Evolutionary conservation across 2,888 invertebrate species (phyloP).

Genomic region (Drosophila percnosoma): DNA sequence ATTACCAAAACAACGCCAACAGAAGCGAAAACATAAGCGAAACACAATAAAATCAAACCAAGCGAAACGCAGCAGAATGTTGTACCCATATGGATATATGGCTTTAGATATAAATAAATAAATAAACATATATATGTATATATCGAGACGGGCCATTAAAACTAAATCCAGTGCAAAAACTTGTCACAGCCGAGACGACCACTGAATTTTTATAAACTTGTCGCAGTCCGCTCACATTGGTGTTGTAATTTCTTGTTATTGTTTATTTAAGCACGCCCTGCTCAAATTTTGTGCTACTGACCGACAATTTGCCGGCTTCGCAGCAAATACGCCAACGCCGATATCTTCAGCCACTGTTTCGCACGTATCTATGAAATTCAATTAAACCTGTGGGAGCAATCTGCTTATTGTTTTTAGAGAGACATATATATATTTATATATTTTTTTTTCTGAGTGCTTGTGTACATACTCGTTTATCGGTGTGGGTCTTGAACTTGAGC

Average conservation of each 20-base stretch:
- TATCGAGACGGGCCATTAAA: conserved; percentile 64
- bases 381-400: conserved; percentile 31
- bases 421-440: background rate
- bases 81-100: conserved; percentile 18
- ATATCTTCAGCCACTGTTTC: conserved; percentile 28
- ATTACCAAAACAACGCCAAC: conserved; percentile 58
- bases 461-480: conserved; percentile 3
- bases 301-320: conserved; percentile 63
- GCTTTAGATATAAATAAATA: background rate
- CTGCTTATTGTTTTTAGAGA: conserved; percentile 30
- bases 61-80: conserved; percentile 25
- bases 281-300: conserved; percentile 74
- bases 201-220: conserved; percentile 71
- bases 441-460: conserved; percentile 2
- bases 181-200: conserved; percentile 46
- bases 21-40: conserved; percentile 40
- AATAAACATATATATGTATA: conserved; percentile 11
- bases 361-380: conserved; percentile 39
- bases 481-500: conserved; percentile 46
- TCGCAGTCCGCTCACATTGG: conserved; percentile 37
- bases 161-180: conserved; percentile 74
- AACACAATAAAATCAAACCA: conserved; percentile 33
- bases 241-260: conserved; percentile 41
- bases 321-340: conserved; percentile 39
- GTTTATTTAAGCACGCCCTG: conserved; percentile 58